phyloP scores from a whole-genome alignment of 2,888 invertebrate genomes.

The Lasioglossum malachurum region DNA sequence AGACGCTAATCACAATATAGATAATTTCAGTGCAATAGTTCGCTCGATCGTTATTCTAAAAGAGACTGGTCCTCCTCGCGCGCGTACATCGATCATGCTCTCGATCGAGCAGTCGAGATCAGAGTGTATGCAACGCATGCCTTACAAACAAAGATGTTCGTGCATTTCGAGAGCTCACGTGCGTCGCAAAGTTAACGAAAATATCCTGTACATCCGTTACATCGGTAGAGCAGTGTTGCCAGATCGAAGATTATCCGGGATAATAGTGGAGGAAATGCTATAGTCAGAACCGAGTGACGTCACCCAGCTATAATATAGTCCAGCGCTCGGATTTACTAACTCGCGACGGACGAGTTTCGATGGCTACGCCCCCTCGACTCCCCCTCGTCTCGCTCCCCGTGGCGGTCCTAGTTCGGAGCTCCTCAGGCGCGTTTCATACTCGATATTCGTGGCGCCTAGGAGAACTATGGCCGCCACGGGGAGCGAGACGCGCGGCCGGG shows the following conservation, averaged over 20 bases:
- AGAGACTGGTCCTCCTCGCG: conserved; percentile 56
- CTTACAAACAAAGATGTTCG: conserved; percentile 32
- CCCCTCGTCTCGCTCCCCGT: too few species aligned
- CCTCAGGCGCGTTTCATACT: too few species aligned
- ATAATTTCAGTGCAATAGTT: conserved; percentile 58
- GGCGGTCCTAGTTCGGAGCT: too few species aligned
- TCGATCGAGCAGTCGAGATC: conserved; percentile 29
- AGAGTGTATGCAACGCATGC: conserved; percentile 22
- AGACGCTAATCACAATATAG: conserved; percentile 35
- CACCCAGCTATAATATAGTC: neutral
- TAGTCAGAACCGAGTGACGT: neutral
- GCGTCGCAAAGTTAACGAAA: conserved; percentile 24
- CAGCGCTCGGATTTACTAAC: too few species aligned
- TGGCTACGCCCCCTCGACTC: too few species aligned
- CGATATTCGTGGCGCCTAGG: too few species aligned
- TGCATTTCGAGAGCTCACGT: conserved; percentile 27
- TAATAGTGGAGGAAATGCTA: neutral
- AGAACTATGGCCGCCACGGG: too few species aligned
- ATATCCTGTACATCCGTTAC: neutral
- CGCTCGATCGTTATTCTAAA: conserved; percentile 43
- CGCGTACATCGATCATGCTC: conserved; percentile 47
- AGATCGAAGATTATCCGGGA: neutral
- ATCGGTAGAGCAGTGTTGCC: neutral
- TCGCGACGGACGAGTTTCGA: too few species aligned
- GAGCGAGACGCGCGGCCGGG: too few species aligned